Conservation (phyloP, 1,140 invertebrate species). For the Drosophila melanogaster region Release_6_plus_ISO1_MT NT_033779.5:12660001-12660500, state of each 20-base stretch:
- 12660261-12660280: slow-evolving; percentile 8
- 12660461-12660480: slow-evolving; percentile 68
- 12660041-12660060: slow-evolving; percentile 14
- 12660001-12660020: slow-evolving; percentile 9
- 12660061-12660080: slow-evolving; percentile 28
- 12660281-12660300: slow-evolving; percentile 75
- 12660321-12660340: slow-evolving; percentile 62
- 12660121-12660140: slow-evolving; percentile 59
- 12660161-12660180: slow-evolving; percentile 65
- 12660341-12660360: slow-evolving; percentile 64
- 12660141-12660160: slow-evolving; percentile 17
- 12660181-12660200: slow-evolving; percentile 75
- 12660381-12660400: slow-evolving; percentile 82
- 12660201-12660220: slow-evolving; percentile 76
- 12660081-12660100: background rate
- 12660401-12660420: slow-evolving; percentile 78
- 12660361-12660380: slow-evolving; percentile 68
- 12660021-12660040: slow-evolving; percentile 22
- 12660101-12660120: slow-evolving; percentile 41
- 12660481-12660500: slow-evolving; percentile 61
- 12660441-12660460: slow-evolving; percentile 30
- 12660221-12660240: slow-evolving; percentile 80
- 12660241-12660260: slow-evolving; percentile 48
- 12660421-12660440: slow-evolving; percentile 31
- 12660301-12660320: slow-evolving; percentile 83